Evolutionary conservation across 1,140 invertebrate species (phyloP), one percentile per base, ranked within the genome.

Genomic region (Brachionus plicatilis): DNA sequence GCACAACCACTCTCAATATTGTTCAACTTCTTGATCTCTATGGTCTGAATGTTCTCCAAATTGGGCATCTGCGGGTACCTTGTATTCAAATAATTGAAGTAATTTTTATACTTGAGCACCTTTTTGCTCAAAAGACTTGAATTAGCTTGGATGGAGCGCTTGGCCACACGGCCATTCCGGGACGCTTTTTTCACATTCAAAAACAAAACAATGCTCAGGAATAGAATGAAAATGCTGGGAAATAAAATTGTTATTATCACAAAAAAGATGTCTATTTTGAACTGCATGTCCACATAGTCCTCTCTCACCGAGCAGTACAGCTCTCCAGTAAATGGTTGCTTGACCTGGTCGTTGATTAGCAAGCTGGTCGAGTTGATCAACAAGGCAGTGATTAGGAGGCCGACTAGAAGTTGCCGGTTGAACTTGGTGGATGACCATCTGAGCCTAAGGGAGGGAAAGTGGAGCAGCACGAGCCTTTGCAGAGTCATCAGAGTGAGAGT

Each of bases 21-120:
- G 7, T 24, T 76, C 41, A 76, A 50, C 9, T 76, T 47, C 9
- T 76, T 76, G 3, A 76, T 50, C 27, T 76, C 72, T 12, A 76
- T 76, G 12, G 72, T 76, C 29, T 76, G 43, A 20, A 76, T 76
- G 33, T 76, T 76, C 45, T 76, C 72, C 72, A 76, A 50, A 76
- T 76, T 76, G 2, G 72, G 72, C 43, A 76, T 20, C 27, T 76
- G 72, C 2, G 72, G 72, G 33, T 76, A 76, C 12, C 72, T 76
- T 50, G 72, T 76, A 29, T 76, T 76, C 45, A 76, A 50, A 76
- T 76, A 76, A 50, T 7, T 50, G 27, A 76, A 76, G 50, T 76
- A 76, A 76, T 76, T 37, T 50, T 76, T 76, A 14, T 76, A 76
- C 20, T 76, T 76, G 2, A 76, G 11, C 6, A 47, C 72, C 29